A percentile compares a stretch with the other conserved stretches of the same genome.
Evolutionary conservation across 2,797 vertebrate genomes (phyloP).

Genomic region (Notamacropus eugenii): DNA sequence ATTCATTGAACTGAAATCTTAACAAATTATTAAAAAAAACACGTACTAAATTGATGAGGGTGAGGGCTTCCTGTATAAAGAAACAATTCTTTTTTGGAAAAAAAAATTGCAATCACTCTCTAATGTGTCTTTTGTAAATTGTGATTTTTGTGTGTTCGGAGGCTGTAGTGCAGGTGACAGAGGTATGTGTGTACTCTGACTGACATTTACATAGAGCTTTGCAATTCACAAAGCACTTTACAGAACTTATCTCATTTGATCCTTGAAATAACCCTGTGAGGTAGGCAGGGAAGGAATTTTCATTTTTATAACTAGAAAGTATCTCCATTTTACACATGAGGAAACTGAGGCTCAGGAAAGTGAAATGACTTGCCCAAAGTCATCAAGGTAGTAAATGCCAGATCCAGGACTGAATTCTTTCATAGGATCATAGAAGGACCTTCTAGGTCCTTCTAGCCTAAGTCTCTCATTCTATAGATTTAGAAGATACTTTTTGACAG

Average conservation of each 20-base stretch:
- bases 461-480: neutral
- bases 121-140: slow-evolving; percentile 4
- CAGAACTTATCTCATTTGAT: slow-evolving; percentile 1
- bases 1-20: neutral
- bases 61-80: neutral
- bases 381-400: neutral
- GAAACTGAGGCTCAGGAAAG: neutral
- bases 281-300: neutral
- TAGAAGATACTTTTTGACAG: neutral
- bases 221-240: slow-evolving; percentile 1
- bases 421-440: neutral
- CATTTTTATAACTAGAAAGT: neutral
- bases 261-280: neutral
- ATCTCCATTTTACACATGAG: neutral
- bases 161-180: neutral
- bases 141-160: neutral
- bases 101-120: neutral
- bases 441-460: neutral
- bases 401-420: neutral
- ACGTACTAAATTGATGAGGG: neutral
- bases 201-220: slow-evolving; percentile 3
- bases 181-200: neutral
- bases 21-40: neutral
- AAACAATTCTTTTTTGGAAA: neutral
- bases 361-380: neutral